phyloP scores from a whole-genome alignment of 2,113 vertebrate species.

The Alethe diademata region DNA sequence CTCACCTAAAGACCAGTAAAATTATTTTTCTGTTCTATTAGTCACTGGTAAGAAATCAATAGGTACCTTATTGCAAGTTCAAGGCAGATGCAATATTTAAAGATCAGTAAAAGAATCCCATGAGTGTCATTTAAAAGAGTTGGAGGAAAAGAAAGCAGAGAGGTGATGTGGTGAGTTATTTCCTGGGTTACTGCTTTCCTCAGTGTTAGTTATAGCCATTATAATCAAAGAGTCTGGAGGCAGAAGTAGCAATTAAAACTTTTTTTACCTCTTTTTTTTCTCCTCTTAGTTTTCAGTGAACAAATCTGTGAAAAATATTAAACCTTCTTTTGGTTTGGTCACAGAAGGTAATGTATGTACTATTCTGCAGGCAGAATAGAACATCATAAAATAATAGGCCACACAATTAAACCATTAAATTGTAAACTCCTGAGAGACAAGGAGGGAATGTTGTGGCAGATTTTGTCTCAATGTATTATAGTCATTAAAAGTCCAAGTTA shows the following conservation, averaged over 20 bases:
- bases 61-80: neutral
- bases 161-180: neutral
- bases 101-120: neutral
- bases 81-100: neutral
- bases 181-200: neutral
- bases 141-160: neutral
- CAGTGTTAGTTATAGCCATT: neutral
- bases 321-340: neutral
- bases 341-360: neutral
- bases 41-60: neutral
- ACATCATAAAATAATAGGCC: neutral
- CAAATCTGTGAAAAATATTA: neutral
- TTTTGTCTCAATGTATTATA: neutral
- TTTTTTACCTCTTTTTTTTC: neutral
- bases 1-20: neutral
- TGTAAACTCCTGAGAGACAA: neutral
- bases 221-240: neutral
- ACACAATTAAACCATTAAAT: neutral
- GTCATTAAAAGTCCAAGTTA: neutral
- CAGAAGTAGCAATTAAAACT: neutral
- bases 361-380: neutral
- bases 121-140: neutral
- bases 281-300: neutral
- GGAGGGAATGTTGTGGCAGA: neutral
- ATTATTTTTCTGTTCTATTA: neutral